phyloP scores from a whole-genome alignment of 1,140 invertebrate genomes.

The Capitella teleta region DNA sequence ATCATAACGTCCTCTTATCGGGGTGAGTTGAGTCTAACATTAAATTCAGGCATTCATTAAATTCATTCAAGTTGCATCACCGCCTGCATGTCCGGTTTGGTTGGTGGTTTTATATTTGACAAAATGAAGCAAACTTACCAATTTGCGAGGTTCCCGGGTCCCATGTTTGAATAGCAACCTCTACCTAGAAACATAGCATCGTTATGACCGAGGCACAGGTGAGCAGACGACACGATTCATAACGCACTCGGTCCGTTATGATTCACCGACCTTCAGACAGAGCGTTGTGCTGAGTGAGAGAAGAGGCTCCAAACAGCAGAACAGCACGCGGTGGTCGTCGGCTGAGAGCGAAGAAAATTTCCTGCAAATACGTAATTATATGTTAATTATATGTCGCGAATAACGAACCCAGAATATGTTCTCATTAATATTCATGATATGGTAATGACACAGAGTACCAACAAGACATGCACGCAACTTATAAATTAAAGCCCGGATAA shows the following conservation, averaged over 20 bases:
- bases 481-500: too few species aligned
- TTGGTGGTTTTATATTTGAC: too few species aligned
- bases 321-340: slow-evolving; percentile 43
- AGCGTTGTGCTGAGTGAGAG: slow-evolving; percentile 42
- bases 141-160: slow-evolving; percentile 12
- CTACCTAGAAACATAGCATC: slow-evolving; percentile 9
- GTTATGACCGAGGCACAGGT: too few species aligned
- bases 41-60: too few species aligned
- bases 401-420: not conserved
- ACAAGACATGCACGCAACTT: too few species aligned
- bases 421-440: not conserved
- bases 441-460: not conserved
- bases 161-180: slow-evolving; percentile 14
- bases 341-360: slow-evolving; percentile 41
- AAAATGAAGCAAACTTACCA: slow-evolving; percentile 13
- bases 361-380: slow-evolving; percentile 17
- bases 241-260: not conserved
- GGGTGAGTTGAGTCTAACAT: too few species aligned
- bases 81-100: too few species aligned
- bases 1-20: too few species aligned
- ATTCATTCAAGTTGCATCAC: too few species aligned
- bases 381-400: not conserved
- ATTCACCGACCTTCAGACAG: slow-evolving; percentile 41
- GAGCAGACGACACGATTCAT: not conserved
- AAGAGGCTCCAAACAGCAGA: slow-evolving; percentile 45